A percentile compares a stretch with the other conserved stretches of the same genome.
Conservation (phyloP, 1,140 invertebrate species). For the Colletes gigas region DNA sequence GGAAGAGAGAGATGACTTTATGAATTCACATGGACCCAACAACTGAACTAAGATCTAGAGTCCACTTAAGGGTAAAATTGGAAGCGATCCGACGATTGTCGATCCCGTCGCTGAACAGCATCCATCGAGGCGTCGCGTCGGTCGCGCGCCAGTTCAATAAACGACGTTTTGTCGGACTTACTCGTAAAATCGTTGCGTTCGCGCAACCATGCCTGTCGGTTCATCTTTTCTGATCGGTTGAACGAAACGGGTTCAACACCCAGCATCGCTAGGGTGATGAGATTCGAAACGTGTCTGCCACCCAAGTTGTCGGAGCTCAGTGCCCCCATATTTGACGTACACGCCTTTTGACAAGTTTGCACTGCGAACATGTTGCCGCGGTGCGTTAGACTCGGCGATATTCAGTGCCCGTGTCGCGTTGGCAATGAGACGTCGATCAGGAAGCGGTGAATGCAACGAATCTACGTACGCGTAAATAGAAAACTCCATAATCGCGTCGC, state of each 20-base stretch:
- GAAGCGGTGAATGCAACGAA: conserved; percentile 11
- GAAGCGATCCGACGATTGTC: too few relatives aligned
- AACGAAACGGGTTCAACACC: conserved; percentile 44
- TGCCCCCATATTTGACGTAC: conserved; percentile 39
- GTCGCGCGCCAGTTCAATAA: conserved; percentile 3
- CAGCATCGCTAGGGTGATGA: conserved; percentile 38
- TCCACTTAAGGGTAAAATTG: too few relatives aligned
- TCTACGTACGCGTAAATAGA: conserved; percentile 24
- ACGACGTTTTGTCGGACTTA: conserved; percentile 33
- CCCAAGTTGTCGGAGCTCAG: conserved; percentile 46
- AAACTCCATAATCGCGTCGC: not conserved
- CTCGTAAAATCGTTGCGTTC: conserved; percentile 8
- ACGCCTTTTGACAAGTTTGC: conserved; percentile 49
- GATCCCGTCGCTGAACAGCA: too few relatives aligned
- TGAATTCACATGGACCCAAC: too few relatives aligned
- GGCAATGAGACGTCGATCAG: conserved; percentile 39
- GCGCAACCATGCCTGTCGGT: conserved; percentile 30
- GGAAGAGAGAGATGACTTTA: too few relatives aligned
- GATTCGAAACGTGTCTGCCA: conserved; percentile 49
- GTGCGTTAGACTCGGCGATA: conserved; percentile 26
- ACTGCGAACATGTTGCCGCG: conserved; percentile 36
- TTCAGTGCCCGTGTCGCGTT: conserved; percentile 21
- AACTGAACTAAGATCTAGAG: too few relatives aligned
- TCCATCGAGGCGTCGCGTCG: not conserved
- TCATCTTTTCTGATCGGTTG: conserved; percentile 45